A percentile compares a stretch with the other conserved stretches of the same genome.
Conservation (phyloP, 1,140 invertebrate genomes). For the Eriocheir sinensis region DNA sequence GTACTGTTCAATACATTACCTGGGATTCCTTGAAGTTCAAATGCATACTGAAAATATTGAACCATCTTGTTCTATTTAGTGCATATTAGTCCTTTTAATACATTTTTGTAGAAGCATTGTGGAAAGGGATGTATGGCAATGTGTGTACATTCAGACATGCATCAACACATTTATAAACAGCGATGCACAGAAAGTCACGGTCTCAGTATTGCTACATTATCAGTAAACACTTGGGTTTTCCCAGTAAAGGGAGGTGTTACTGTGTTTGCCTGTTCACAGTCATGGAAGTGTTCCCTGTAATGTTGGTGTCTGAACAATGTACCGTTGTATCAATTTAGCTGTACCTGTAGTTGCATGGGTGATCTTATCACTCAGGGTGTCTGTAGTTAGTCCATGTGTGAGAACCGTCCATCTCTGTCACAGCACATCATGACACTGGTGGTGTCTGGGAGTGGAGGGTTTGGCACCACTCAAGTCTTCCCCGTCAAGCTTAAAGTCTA, state of each 20-base stretch:
- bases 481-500: neutral
- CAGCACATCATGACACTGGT: neutral
- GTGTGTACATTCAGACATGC: too few relatives aligned
- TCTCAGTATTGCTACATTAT: neutral
- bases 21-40: too few relatives aligned
- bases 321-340: neutral
- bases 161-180: too few relatives aligned
- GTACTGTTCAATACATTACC: too few relatives aligned
- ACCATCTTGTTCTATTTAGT: too few relatives aligned
- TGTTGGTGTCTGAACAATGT: neutral
- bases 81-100: too few relatives aligned
- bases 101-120: too few relatives aligned
- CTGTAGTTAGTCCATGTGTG: neutral
- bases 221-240: neutral
- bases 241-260: conserved; percentile 14
- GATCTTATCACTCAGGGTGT: neutral
- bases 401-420: neutral
- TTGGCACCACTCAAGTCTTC: neutral
- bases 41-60: too few relatives aligned
- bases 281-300: neutral
- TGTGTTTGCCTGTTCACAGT: neutral
- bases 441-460: conserved; percentile 2
- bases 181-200: neutral
- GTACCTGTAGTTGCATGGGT: conserved; percentile 21
- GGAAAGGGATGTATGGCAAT: too few relatives aligned